Conservation (phyloP, 2,113 vertebrate species). For the Genyomyrus donnyi region DNA sequence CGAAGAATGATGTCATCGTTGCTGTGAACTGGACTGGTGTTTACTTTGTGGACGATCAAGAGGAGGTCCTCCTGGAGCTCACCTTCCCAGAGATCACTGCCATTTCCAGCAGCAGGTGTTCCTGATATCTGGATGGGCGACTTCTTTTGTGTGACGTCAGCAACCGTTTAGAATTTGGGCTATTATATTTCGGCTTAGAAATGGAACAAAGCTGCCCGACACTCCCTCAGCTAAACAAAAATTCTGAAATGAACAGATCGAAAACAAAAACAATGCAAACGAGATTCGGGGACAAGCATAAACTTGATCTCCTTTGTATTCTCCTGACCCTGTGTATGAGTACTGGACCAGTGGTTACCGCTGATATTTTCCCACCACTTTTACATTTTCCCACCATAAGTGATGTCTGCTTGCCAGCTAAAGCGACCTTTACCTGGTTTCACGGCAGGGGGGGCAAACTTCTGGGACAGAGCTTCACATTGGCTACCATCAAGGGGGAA, state of each 20-base stretch:
- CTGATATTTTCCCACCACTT: not conserved
- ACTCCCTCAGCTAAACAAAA: not conserved
- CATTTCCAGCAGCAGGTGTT: conserved; percentile 83
- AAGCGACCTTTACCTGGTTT: not conserved
- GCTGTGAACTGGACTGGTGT: conserved; percentile 97
- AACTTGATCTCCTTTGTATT: not conserved
- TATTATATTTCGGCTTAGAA: not conserved
- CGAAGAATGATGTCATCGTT: conserved; percentile 91
- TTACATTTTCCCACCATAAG: not conserved
- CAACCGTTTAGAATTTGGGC: not conserved
- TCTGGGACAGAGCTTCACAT: conserved; percentile 83
- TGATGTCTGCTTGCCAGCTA: not conserved
- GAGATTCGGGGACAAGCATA: not conserved
- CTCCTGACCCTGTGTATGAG: not conserved
- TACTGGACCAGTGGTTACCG: not conserved
- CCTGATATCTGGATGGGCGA: not conserved
- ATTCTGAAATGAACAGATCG: not conserved
- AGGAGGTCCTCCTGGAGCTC: conserved; percentile 90
- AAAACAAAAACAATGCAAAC: not conserved
- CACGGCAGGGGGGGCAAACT: conserved; percentile 77
- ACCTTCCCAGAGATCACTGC: conserved; percentile 92
- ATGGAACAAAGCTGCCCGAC: not conserved
- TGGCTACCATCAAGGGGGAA: conserved; percentile 90
- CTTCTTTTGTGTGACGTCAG: not conserved
- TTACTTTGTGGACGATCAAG: conserved; percentile 95